Evolutionary conservation across 2,888 invertebrate species (phyloP), one percentile per base, ranked within the genome.

Genomic region (Drosophila lacicola): DNA sequence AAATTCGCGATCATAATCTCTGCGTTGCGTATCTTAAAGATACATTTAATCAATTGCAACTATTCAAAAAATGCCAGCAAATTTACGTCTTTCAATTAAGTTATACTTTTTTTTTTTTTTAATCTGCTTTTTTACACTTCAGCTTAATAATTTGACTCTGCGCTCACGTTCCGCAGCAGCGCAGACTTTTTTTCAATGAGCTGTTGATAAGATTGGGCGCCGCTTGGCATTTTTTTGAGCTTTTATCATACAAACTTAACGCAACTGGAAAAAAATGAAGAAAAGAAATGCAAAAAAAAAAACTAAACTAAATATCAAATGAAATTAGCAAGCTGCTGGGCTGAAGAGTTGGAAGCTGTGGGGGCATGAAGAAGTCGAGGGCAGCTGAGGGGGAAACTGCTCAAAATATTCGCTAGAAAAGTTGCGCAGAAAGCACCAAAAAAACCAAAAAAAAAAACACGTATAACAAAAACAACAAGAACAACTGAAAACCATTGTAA

Each of bases 401-500:
- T 63, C 51, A 71, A 80, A 78, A 74, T 73, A 72, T 67, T 66
- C 58, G 56, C 62, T 57, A 61, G 65, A 44, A 68, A 82, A 85
- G 67, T 69, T 74, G 65, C 51, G 58, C 11, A 47, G 21, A 54
- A 53, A 44, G 33, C 45, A 53, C 44, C n/a, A n/a, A 45, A 21
- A 33, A 57, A 45, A 61, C 54, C 17, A 17, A 17, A 17, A 17
- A n/a, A 45, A 21, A 33, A 57, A 45, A 61, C 54, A 37, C 11
- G 19, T 55, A 63, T 36, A 66, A 46, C 44, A 47, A 73, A 57
- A 64, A 65, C 19, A 49, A 41, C 57, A 69, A 86, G 71, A 76
- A 72, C 60, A 76, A 76, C 56, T 51, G 78, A 69, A 69, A 67
- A 66, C 71, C 78, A 88, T 86, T 86, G 83, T 84, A 84, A 84